Evolutionary conservation across 1,140 invertebrate genomes (phyloP), one percentile per base, ranked within the genome.

Genomic region (Aphelenchoides besseyi): DNA sequence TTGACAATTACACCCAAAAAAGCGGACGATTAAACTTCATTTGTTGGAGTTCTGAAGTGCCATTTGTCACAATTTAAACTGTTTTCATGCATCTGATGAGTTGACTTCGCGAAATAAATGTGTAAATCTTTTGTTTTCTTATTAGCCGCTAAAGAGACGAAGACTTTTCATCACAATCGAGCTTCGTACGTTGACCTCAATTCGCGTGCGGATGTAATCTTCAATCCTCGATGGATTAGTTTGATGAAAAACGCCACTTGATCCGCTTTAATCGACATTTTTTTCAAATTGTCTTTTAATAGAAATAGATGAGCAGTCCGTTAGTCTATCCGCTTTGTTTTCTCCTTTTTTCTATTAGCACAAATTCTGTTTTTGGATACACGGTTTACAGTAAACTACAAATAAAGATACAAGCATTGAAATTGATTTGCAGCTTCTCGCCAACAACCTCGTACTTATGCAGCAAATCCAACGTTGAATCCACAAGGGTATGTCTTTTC

Each of bases 1-100:
- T 1, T 70, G 55, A 77, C 74, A 23, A 52, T 69, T 23, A 48
- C 41, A 16, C 23, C 41, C 23, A 23, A 23, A 12, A 48, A 48
- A 16, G 23, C 41, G 41, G 41, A 48, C 12, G 12, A 48, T 12
- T 48, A 12, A 48, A 16, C 23, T 23, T 23, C 41, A 16, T 48
- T 23, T 23, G 41, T 23, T 48, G 41, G 41, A 48, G 41, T 48
- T 48, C 41, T 23, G 12, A 48, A 12, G 41, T 48, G 41, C 41
- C 41, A 48, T 48, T 48, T 12, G 41, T 12, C 41, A 23, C 12
- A 23, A 12, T 16, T 16, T 48, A 48, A 48, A 48, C 41, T 48
- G 12, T 48, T 48, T 48, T 48, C 41, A 48, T 48, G 12, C 41
- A 48, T 23, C 12, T 16, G 23, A 23, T 12, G 41, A 48, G 41